phyloP scores from a whole-genome alignment of 2,888 invertebrate species.

The Prosapia bicincta region DNA sequence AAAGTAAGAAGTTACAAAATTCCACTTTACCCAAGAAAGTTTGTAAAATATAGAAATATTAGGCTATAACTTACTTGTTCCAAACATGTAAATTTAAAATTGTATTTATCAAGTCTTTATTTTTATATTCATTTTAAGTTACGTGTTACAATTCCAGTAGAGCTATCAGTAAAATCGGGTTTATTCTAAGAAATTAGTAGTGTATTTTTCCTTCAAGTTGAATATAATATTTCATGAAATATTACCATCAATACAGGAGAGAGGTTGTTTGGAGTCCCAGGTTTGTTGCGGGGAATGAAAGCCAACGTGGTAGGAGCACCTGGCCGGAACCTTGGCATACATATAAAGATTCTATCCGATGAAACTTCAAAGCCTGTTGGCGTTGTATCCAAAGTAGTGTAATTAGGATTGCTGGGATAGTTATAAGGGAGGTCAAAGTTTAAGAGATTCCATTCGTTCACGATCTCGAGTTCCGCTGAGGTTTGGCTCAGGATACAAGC shows the following conservation, averaged over 20 bases:
- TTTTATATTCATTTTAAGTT: no score
- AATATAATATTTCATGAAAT: no score
- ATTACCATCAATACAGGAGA: conserved; percentile 57
- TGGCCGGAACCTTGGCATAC: conserved; percentile 67
- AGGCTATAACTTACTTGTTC: no score
- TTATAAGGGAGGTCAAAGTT: conserved; percentile 65
- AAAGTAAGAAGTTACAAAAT: no score
- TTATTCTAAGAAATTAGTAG: no score
- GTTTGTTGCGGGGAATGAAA: conserved; percentile 61
- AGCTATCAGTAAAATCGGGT: no score
- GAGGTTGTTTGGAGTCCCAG: conserved; percentile 41
- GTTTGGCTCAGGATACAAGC: background rate
- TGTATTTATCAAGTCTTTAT: no score
- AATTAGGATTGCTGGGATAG: conserved; percentile 51
- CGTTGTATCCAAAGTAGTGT: conserved; percentile 68
- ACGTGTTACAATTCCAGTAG: no score
- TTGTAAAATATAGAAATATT: no score
- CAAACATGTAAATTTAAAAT: no score
- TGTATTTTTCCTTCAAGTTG: no score
- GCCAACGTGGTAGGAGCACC: conserved; percentile 75
- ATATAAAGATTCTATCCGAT: conserved; percentile 68
- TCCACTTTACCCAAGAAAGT: no score
- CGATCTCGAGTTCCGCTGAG: conserved; percentile 55
- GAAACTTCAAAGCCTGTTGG: conserved; percentile 73
- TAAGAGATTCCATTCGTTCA: conserved; percentile 67